Percentiles rank a stretch among this genome's conserved stretches.
phyloP scores from a whole-genome alignment of 2,888 invertebrate species.

The Eilema caniola region DNA sequence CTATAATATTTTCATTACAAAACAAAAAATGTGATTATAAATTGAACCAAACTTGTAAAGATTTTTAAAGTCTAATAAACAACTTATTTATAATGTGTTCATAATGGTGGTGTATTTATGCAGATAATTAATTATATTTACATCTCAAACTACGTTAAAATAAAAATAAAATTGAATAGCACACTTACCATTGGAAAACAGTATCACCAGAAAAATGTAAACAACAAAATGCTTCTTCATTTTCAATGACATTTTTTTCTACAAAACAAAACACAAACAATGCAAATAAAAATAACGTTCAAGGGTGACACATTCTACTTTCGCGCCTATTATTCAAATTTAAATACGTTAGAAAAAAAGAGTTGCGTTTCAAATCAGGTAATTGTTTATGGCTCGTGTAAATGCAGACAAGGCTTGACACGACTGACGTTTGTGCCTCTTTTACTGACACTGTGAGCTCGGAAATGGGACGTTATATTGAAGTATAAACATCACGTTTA shows the following conservation, averaged over 20 bases:
- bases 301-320: conserved; percentile 65
- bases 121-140: no score
- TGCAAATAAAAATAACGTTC: conserved; percentile 51
- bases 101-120: no score
- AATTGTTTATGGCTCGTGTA: conserved; percentile 61
- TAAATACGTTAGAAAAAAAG: conserved; percentile 56
- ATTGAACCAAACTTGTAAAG: no score
- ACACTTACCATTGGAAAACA: conserved; percentile 57
- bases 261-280: conserved; percentile 55
- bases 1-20: no score
- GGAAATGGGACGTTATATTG: conserved; percentile 64
- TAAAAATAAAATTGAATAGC: conserved; percentile 20
- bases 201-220: conserved; percentile 46
- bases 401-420: conserved; percentile 58
- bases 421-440: conserved; percentile 66
- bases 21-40: no score
- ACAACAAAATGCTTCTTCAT: conserved; percentile 44
- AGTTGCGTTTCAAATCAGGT: conserved; percentile 58
- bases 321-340: conserved; percentile 61
- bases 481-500: conserved; percentile 73
- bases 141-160: background rate
- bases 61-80: no score
- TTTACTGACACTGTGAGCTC: conserved; percentile 63
- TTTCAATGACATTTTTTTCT: conserved; percentile 36
- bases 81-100: background rate